Evolutionary conservation across 2,113 vertebrate species (phyloP), one percentile per base, ranked within the genome.

Genomic region (Sarotherodon lohbergeri): DNA sequence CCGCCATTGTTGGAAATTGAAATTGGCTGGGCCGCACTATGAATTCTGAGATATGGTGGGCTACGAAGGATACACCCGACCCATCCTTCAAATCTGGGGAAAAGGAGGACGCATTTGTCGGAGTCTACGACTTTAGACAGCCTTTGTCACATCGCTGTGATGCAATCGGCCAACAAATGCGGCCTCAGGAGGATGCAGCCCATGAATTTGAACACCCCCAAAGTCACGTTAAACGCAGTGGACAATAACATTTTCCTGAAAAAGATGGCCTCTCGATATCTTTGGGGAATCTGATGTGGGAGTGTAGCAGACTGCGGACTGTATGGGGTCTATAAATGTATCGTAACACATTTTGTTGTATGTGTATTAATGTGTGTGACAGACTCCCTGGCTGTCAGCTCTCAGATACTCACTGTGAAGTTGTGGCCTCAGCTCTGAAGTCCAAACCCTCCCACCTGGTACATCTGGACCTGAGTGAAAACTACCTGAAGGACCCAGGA

Each of bases 401-500:
- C 50, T 80, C 76, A 55, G 76, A 78, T 13, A n/a, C 71, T 50
- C 16, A 78, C 43, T 78, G 71, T 78, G 71, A 78, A 32, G 41
- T 78, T 4, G 43, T 78, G 71, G 71, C 43, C 1, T 78, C 71
- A 32, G 43, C 71, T 0, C 71, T 78, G 71, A 50, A 22, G 12
- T 57, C 32, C 9, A 78, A 6, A 4, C 3, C 59, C 11, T 86
- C 76, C 57, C 34, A 80, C 12, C 27, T 78, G 24, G 3, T 27
- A 32, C 16, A 8, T 50, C 27, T 78, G 71, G 43, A 78, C 27
- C 71, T 78, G 71, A 78, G 71, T 19, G 43, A 0, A 32, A 78
- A 78, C 71, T 0, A 78, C 0, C 71, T 78, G 3, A 78, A 50
- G 0, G 4, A 0, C 17, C 0, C 0, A 19, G 71, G 71, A 29